These are phyloP conservation scores for Metallyticus violacea DNA, from an alignment of 2,888 invertebrate species.

Conservation along the genomic window DNA sequence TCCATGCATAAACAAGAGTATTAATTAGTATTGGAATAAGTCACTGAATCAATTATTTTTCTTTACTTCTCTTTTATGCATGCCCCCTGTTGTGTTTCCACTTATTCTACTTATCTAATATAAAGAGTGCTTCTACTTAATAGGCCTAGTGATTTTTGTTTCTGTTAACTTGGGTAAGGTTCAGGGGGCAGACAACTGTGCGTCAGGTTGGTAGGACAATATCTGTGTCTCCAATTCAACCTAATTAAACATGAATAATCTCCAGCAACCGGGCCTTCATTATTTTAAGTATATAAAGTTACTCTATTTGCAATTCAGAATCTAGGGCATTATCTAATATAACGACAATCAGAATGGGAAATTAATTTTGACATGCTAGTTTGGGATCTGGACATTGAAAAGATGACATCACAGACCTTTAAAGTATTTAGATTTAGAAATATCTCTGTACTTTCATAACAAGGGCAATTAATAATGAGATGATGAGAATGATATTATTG, in stretches of 20 bases:
- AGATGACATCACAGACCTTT: background rate
- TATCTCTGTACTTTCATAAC: background rate
- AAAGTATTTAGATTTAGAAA: background rate
- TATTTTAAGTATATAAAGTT: background rate
- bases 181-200: background rate
- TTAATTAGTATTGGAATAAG: background rate
- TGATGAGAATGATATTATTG: background rate
- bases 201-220: background rate
- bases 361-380: background rate
- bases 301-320: background rate
- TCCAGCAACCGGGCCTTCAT: background rate
- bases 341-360: background rate
- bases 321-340: background rate
- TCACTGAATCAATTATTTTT: background rate
- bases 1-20: background rate
- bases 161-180: background rate
- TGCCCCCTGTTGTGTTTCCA: background rate
- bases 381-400: background rate
- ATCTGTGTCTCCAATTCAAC: background rate
- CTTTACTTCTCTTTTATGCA: background rate
- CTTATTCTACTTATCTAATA: constrained; percentile 14
- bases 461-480: background rate
- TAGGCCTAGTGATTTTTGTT: constrained; percentile 19
- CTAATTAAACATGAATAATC: background rate
- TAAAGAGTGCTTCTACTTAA: constrained; percentile 15